These are phyloP conservation scores for Aphidoletes aphidimyza DNA, from an alignment of 2,888 invertebrate species.

Conservation along the genomic window DNA sequence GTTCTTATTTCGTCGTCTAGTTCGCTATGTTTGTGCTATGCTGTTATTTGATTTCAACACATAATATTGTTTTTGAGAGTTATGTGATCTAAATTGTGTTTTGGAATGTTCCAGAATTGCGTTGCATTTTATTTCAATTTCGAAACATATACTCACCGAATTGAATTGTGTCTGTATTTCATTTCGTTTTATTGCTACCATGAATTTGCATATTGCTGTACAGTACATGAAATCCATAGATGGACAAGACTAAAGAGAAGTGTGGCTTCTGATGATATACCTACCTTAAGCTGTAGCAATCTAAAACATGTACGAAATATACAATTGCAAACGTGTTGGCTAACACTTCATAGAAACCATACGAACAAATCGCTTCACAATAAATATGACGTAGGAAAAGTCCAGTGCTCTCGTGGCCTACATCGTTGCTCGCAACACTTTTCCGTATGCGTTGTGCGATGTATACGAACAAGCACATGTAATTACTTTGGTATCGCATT, in stretches of 20 bases:
- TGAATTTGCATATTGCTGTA: background rate
- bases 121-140: constrained; percentile 26
- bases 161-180: background rate
- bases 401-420: constrained; percentile 49
- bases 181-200: background rate
- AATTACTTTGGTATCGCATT: background rate
- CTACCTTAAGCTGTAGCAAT: background rate
- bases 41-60: background rate
- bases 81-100: background rate
- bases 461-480: background rate
- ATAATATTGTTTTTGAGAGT: background rate
- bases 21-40: background rate
- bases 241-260: too few species aligned
- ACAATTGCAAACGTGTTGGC: background rate
- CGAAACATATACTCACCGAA: background rate
- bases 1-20: constrained; percentile 28
- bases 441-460: background rate
- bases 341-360: too few species aligned
- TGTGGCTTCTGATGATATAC: background rate
- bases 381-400: background rate
- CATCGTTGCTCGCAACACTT: background rate
- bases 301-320: background rate
- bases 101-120: background rate
- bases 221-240: background rate
- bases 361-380: background rate